Conservation (phyloP, 2,888 invertebrate genomes). For the Apodemia mormo region DNA sequence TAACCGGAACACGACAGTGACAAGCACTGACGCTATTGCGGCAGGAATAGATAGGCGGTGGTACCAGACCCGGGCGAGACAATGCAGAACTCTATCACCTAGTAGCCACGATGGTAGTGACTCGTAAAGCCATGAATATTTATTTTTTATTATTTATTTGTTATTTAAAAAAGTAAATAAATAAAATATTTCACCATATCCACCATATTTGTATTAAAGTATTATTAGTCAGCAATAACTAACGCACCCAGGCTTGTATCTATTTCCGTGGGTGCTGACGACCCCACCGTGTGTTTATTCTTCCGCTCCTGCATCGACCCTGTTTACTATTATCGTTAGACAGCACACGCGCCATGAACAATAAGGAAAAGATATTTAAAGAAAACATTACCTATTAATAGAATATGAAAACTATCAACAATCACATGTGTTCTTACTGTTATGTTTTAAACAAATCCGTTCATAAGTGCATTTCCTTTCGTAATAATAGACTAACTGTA, state of each 20-base stretch:
- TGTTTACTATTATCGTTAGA: slow-evolving; percentile 18
- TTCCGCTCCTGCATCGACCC: slow-evolving; percentile 13
- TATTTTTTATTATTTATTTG: no score
- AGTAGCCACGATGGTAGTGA: no score
- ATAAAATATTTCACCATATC: background rate
- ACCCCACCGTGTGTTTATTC: slow-evolving; percentile 44
- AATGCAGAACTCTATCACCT: no score
- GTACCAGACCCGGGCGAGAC: no score
- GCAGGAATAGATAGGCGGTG: no score
- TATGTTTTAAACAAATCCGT: background rate
- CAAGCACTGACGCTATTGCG: no score
- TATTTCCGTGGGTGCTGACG: slow-evolving; percentile 67
- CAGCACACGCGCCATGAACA: background rate
- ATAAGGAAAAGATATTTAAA: slow-evolving; percentile 1
- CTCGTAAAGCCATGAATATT: no score
- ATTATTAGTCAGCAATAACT: slow-evolving; percentile 50
- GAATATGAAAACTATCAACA: background rate
- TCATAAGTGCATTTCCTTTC: background rate
- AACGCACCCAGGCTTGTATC: slow-evolving; percentile 52
- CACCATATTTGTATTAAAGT: slow-evolving; percentile 14
- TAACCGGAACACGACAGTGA: no score
- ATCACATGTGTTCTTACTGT: background rate
- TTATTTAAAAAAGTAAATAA: background rate
- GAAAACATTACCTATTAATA: slow-evolving; percentile 3
- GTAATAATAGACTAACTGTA: no score